Evolutionary conservation across 2,888 invertebrate genomes (phyloP), one percentile per base, ranked within the genome.

Genomic region (Oscheius myriophilus): DNA sequence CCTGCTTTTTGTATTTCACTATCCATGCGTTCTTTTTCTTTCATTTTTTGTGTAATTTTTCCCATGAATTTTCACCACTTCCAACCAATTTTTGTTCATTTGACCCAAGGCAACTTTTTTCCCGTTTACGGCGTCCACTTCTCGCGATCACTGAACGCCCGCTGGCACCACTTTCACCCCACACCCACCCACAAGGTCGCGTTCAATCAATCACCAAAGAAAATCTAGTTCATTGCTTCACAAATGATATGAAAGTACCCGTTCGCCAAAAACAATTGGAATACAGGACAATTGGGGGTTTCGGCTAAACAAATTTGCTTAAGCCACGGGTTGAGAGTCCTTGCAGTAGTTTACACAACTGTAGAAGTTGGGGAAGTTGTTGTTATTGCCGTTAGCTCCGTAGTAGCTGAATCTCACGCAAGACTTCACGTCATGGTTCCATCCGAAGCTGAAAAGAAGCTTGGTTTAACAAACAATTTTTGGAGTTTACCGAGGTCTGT

Each of bases 391-490:
- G 58, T 81, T 80, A 39, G 82, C 82, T 16, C 85, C 85, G 62
- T 82, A 85, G 72, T 86, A 85, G 52, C 82, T 82, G 75, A 82
- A 85, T 18, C 85, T 76, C 61, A 80, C 79, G 69, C 85, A 85
- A 14, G 77, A 78, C 58, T 82, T 78, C 45, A 84, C 80, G 52
- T 76, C 76, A 49, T 79, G 67, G 52, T 76, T 79, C 82, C 82
- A 85, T 9, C 78, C 83, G 68, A 85, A 85, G 68, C 76, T 70
- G 42, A 51, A 62, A 18, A 9, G 49, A 9, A 49, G 21, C 3
- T n/a, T 21, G 21, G 52, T 16, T 23, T 16, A 51, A 21, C 12
- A 21, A 16, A 9, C n/a, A 6, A 49, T 6, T 3, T 2, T 49
- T 49, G n/a, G 1, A 43, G 16, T 2, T 23, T 52, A 63, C 65